phyloP scores from a whole-genome alignment of 2,888 invertebrate species.

The Tenthredo scrophulariae region DNA sequence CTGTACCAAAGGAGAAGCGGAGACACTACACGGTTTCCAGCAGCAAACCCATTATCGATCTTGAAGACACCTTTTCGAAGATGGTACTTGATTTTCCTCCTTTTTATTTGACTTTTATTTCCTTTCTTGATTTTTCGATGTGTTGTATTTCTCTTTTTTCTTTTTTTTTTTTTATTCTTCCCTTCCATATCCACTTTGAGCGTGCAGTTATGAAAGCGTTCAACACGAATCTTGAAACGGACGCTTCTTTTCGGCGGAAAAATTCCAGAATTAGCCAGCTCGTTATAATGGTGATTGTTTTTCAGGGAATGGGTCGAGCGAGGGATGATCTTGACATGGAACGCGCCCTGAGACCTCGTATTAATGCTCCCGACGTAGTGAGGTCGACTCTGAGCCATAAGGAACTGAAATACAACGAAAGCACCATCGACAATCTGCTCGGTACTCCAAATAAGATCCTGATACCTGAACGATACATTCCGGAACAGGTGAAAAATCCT shows the following conservation, averaged over 20 bases:
- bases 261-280: neutral
- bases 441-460: constrained; percentile 94
- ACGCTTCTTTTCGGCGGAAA: neutral
- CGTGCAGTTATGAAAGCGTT: neutral
- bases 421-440: constrained; percentile 92
- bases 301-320: constrained; percentile 81
- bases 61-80: constrained; percentile 74
- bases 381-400: constrained; percentile 87
- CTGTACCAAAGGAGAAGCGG: constrained; percentile 90
- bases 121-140: constrained; percentile 64
- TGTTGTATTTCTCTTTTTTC: constrained; percentile 50
- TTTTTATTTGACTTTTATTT: constrained; percentile 61
- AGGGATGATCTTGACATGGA: constrained; percentile 94
- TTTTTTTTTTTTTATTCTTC: neutral
- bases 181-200: constrained; percentile 47
- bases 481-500: constrained; percentile 85
- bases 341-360: constrained; percentile 86
- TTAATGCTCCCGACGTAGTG: constrained; percentile 92
- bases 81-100: constrained; percentile 68
- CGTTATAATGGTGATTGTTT: constrained; percentile 33
- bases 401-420: constrained; percentile 86
- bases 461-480: constrained; percentile 95
- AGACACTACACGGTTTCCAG: constrained; percentile 90
- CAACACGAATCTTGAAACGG: neutral
- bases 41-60: constrained; percentile 73